These are phyloP conservation scores for Microtus ochrogaster DNA, from an alignment of 2,113 vertebrate genomes.

Conservation along the genomic window DNA sequence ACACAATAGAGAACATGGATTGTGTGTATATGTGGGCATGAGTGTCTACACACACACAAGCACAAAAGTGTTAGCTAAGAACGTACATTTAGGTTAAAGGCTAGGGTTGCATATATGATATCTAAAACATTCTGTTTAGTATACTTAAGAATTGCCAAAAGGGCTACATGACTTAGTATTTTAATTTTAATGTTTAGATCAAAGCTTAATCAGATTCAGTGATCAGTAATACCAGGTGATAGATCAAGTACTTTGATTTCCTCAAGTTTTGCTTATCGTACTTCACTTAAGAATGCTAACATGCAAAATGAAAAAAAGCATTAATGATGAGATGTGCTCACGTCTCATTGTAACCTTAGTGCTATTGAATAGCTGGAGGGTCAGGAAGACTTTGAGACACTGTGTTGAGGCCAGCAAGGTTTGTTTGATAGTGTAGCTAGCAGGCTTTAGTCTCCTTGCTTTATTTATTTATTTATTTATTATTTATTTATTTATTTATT, in stretches of 20 bases:
- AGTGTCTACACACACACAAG: background rate
- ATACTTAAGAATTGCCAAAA: constrained; percentile 29
- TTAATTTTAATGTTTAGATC: constrained; percentile 31
- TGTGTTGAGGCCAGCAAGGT: constrained; percentile 4
- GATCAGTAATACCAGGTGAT: constrained; percentile 12
- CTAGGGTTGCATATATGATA: constrained; percentile 14
- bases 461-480: background rate
- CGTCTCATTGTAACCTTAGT: background rate
- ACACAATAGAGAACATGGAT: background rate
- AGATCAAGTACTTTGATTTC: constrained; percentile 36
- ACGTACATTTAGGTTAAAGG: background rate
- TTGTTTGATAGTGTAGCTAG: constrained; percentile 14
- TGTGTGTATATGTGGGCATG: background rate
- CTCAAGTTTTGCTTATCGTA: constrained; percentile 33
- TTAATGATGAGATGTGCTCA: background rate
- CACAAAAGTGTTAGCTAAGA: background rate
- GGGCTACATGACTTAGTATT: background rate
- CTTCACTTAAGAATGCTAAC: constrained; percentile 18
- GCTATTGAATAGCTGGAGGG: background rate
- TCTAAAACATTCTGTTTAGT: background rate
- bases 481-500: background rate
- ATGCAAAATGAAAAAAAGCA: background rate
- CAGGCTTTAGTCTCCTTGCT: background rate
- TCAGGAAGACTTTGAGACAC: background rate
- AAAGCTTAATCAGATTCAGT: constrained; percentile 23